A percentile compares a stretch with the other conserved stretches of the same genome.
phyloP scores from a whole-genome alignment of 2,888 invertebrate genomes.

The Prosopocoilus inquinatus region DNA sequence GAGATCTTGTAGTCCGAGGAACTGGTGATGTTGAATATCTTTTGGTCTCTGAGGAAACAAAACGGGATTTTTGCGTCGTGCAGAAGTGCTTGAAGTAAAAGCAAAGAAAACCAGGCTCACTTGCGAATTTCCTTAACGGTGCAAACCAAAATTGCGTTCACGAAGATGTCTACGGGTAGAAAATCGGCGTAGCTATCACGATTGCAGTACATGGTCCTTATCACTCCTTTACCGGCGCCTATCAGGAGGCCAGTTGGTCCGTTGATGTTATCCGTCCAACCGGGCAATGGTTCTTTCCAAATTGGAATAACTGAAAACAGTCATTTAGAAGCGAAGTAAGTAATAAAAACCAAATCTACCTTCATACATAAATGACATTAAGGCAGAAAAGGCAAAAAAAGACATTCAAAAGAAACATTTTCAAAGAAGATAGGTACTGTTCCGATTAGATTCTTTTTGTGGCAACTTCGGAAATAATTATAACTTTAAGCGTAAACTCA shows the following conservation, averaged over 20 bases:
- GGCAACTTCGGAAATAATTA: no score
- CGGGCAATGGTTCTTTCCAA: conserved; percentile 80
- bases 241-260: conserved; percentile 86
- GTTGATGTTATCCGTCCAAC: conserved; percentile 92
- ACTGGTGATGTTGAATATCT: conserved; percentile 74
- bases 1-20: conserved; percentile 78
- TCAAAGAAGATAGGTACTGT: no score
- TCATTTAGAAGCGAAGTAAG: no score
- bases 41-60: conserved; percentile 52
- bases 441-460: no score
- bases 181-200: conserved; percentile 76
- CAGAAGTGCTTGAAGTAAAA: not conserved
- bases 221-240: conserved; percentile 83
- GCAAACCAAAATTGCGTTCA: conserved; percentile 59
- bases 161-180: conserved; percentile 77
- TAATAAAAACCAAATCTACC: no score
- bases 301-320: conserved; percentile 70
- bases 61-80: not conserved
- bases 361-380: no score
- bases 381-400: no score
- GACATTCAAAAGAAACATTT: no score
- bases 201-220: conserved; percentile 85
- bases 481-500: no score
- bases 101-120: not conserved
- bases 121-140: conserved; percentile 50